phyloP scores from a whole-genome alignment of 2,888 invertebrate species.

The Ryuthela nishihirai region DNA sequence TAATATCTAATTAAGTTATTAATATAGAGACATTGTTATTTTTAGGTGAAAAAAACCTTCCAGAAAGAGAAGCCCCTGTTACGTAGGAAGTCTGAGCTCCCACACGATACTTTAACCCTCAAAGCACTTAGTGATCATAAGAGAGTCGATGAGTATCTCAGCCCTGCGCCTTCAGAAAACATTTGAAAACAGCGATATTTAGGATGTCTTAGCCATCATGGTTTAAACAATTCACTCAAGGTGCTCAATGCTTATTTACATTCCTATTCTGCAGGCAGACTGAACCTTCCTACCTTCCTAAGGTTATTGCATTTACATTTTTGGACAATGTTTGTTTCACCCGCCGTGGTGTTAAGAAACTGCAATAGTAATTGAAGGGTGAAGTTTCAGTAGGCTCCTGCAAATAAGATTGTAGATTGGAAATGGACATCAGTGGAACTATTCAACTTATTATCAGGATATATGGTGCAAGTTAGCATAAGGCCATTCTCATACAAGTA shows the following conservation, averaged over 20 bases:
- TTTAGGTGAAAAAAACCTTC: conserved; percentile 61
- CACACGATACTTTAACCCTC: conserved; percentile 86
- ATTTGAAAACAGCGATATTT: conserved; percentile 38
- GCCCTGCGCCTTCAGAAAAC: conserved; percentile 48
- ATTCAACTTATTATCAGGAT: conserved; percentile 1
- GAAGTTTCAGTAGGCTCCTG: too few relatives aligned
- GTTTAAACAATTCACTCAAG: conserved; percentile 15
- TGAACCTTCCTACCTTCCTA: conserved; percentile 23
- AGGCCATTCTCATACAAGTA: conserved; percentile 7
- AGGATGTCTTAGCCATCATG: conserved; percentile 23
- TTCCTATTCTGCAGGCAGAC: conserved; percentile 33
- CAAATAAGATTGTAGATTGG: too few relatives aligned
- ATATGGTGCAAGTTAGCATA: conserved; percentile 2
- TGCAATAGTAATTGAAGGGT: too few relatives aligned
- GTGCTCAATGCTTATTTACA: conserved; percentile 38
- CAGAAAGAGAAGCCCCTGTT: conserved; percentile 81
- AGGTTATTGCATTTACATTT: conserved; percentile 22
- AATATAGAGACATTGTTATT: conserved; percentile 66
- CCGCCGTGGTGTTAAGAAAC: too few relatives aligned
- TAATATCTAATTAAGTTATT: too few relatives aligned
- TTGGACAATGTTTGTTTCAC: conserved; percentile 2
- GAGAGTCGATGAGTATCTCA: conserved; percentile 84
- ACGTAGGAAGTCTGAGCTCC: conserved; percentile 91
- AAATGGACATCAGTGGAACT: too few relatives aligned
- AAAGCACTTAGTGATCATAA: conserved; percentile 86